Base-by-base conservation (phyloP, 35 echinoderm and acorn worm genomes). In the Anneissia japonica region DNA sequence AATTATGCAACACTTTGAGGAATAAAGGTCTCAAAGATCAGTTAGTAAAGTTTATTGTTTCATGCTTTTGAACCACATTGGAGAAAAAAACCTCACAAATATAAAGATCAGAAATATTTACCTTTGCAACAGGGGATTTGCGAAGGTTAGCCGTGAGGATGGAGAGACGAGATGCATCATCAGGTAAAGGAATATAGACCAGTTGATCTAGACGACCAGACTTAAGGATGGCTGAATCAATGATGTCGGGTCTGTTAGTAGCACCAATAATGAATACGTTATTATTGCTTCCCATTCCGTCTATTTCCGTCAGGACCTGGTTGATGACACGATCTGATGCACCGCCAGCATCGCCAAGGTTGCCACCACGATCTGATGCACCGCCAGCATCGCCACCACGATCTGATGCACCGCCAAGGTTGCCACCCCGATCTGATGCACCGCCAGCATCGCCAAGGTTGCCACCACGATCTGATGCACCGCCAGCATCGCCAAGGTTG, bases 241-340 rank as follows among this genome's bases (percentile, higher is more conserved):
- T 89, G 80, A 99, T 99, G 86, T 99, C 96, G 7, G 96, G 96
- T 84, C 96, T 94, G 86, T 94, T 99, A 74, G 92, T 99, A 46
- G 96, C 96, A 80, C 96, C 96, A 77, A 99, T 99, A 87, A 99
- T 99, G 80, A 99, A 99, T 30, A 99, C 96, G 36, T 99, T 99
- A 89, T 99, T 99, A 80, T 97, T 97, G 6, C 86, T 51, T 76
- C 92, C 74, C 96, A 99, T 99, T 39, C 96, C 96, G 38, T 94
- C 96, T 89, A 94, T 99, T 80, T 94, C 92, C 32, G 92, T 99
- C 55, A 94, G 51, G 30, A 94, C 96, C 46, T 99, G 96, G 84
- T 99, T 99, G 89, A 99, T 99, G 34, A 99, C 96, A 79, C 92
- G 86, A 51, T 94, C 92, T 46, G 92, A 87, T 0, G 96, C 96